A percentile compares a stretch with the other conserved stretches of the same genome.
Evolutionary conservation across 2,888 invertebrate species (phyloP).

Genomic region (Netelia virgata): DNA sequence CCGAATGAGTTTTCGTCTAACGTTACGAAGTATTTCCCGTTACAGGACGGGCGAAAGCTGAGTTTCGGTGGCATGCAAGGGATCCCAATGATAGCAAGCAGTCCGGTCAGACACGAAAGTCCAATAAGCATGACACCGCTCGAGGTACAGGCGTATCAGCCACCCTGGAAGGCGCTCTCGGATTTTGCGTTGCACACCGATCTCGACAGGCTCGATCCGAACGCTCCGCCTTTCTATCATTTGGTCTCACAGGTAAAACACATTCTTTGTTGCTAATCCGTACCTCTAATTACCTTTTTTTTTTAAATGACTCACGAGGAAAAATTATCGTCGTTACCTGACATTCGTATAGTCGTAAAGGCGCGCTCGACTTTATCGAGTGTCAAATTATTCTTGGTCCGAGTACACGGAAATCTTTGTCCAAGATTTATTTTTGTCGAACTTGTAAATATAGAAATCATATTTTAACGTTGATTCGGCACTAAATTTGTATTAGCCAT

Average conservation of each 20-base stretch:
- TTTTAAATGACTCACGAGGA: not conserved
- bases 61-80: slow-evolving; percentile 98
- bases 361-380: no score
- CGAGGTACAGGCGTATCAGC: slow-evolving; percentile 97
- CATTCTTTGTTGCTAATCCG: not conserved
- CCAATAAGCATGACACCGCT: slow-evolving; percentile 94
- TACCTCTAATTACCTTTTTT: no score
- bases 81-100: slow-evolving; percentile 98
- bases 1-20: slow-evolving; percentile 77
- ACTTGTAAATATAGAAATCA: no score
- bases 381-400: no score
- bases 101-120: slow-evolving; percentile 96
- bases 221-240: slow-evolving; percentile 97
- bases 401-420: no score
- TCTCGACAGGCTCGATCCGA: slow-evolving; percentile 94
- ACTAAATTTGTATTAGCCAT: no score
- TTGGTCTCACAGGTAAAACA: slow-evolving; percentile 95
- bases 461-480: no score
- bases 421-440: no score
- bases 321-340: not conserved
- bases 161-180: slow-evolving; percentile 98
- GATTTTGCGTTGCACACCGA: slow-evolving; percentile 98
- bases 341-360: slow-evolving; percentile 11
- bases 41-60: slow-evolving; percentile 96
- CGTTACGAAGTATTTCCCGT: slow-evolving; percentile 85